Base-by-base conservation (phyloP, 2,113 vertebrate species). In the Gadus macrocephalus region DNA sequence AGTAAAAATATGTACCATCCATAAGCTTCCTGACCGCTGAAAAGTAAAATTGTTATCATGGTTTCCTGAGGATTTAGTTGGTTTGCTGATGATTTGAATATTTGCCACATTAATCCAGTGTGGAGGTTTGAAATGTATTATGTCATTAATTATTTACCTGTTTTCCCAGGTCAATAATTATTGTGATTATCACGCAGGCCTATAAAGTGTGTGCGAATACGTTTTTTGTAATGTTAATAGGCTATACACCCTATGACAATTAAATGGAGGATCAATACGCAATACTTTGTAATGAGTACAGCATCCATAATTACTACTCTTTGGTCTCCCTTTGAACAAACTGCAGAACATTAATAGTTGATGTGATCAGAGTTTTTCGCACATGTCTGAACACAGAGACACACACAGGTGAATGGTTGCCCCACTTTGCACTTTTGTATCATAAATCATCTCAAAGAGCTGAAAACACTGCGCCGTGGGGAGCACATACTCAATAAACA, bases 261-360 rank as follows among this genome's bases (percentile, higher is more conserved):
- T 63, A 74, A 72, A 28, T 64, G 15, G 27, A 71, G 79, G 28
- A 80, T 83, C 85, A 59, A 76, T 84, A 72, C 62, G 79, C 72
- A 70, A 78, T 60, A 19, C 64, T 66, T 75, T 35, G 69, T 84
- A 84, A 87, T 75, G 80, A 88, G 77, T 42, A 64, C 67, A 73
- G 61, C 75, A 76, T 68, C 73, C 61, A 64, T 80, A 79, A 87
- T 69, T 72, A 76, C 77, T 68, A 58, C 70, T 72, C 65, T 25
- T 73, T 62, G 73, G 71, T 70, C 66, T 53, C n/a, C 20, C 70
- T 81, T 74, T 84, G 71, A 74, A 73, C 65, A 27, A 22, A 35
- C 81, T 74, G 75, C 68, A 56, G 16, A 70, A 60, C 78, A 83
- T 84, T 2, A 79, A 88, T 80, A 88, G 15, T 80, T 85, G 60